Evolutionary conservation across 2,888 invertebrate species (phyloP), one percentile per base, ranked within the genome.

Genomic region (Desoria tigrina): DNA sequence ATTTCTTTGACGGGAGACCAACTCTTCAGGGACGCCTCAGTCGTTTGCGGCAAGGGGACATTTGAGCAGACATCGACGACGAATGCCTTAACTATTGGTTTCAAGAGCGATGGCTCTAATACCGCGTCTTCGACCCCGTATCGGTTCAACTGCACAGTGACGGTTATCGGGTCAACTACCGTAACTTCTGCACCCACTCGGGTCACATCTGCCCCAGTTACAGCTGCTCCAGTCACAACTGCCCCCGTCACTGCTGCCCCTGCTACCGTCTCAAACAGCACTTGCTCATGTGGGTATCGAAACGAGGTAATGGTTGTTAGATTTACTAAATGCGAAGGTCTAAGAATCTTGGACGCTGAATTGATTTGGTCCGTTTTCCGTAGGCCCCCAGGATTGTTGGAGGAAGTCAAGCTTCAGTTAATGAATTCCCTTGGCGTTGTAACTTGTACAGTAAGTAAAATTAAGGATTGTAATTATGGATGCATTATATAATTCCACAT

Each of bases 401-500:
- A 32, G 74, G 74, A 18, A 26, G 32, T 1, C 14, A 54, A 7
- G 67, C 74, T 18, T 21, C 1, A 16, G 28, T 59, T 1, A 63
- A 67, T 37, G 72, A 72, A 51, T 72, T 72, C 39, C 72, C 74
- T 0, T 74, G 74, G 74, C 42, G 69, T 16, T 67, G 59, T 4
- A 70, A 69, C 16, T 53, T 74, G 9, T 66, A 66, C 55, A 39
- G 54, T 56, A n/a, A 57, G 57, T 45, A 45, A 45, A 45, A 21
- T 21, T 6, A 9, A 39, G n/a, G n/a, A 45, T 18, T 16, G 4
- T n/a, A 16, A 9, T 45, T 45, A n/a, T 16, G 45, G 45, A 6
- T n/a, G 16, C 28, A 37, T 42, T 28, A 39, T 21, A n/a, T 28
- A 26, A 51, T n/a, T n/a, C 45, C 45, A 45, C 28, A 37, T 42